A percentile compares a stretch with the other conserved stretches of the same genome.
These are phyloP conservation scores for Eumaeus atala DNA, from an alignment of 1,140 invertebrate genomes.

Conservation along the genomic window DNA sequence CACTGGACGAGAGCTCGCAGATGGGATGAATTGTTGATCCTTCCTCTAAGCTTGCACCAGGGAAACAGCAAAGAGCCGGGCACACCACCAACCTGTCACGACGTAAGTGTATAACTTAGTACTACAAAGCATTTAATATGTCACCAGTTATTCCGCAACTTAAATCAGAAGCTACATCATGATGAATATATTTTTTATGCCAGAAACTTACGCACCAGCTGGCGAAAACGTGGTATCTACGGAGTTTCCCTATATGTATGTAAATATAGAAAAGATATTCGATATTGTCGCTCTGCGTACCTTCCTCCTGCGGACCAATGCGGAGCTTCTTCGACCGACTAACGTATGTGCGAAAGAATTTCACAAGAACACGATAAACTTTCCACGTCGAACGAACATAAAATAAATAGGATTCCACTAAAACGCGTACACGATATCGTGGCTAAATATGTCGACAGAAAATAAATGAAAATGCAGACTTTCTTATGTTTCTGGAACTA, in stretches of 20 bases:
- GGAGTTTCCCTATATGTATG: slow-evolving; percentile 56
- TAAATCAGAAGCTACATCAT: slow-evolving; percentile 15
- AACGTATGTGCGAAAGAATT: slow-evolving; percentile 23
- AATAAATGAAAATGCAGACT: slow-evolving; percentile 72
- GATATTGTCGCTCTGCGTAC: slow-evolving; percentile 57
- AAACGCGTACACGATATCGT: slow-evolving; percentile 56
- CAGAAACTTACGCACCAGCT: slow-evolving; percentile 65
- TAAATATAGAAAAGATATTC: slow-evolving; percentile 67
- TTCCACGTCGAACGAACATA: slow-evolving; percentile 50
- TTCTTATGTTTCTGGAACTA: slow-evolving; percentile 71
- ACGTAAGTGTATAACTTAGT: slow-evolving; percentile 41
- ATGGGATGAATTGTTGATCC: slow-evolving; percentile 70
- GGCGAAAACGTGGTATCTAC: slow-evolving; percentile 68
- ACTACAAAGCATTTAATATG: slow-evolving; percentile 23
- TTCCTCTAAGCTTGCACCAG: slow-evolving; percentile 58
- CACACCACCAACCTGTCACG: slow-evolving; percentile 61
- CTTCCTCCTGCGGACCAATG: slow-evolving; percentile 61
- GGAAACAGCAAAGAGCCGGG: slow-evolving; percentile 52
- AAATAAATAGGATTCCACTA: slow-evolving; percentile 58
- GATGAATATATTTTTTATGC: slow-evolving; percentile 43
- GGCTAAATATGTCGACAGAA: slow-evolving; percentile 69
- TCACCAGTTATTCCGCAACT: neutral
- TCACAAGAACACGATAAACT: slow-evolving; percentile 40
- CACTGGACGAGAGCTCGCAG: slow-evolving; percentile 79
- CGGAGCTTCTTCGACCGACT: slow-evolving; percentile 40